These are phyloP conservation scores for Poeciliopsis prolifica DNA, from an alignment of 2,113 vertebrate species.

Conservation along the genomic window DNA sequence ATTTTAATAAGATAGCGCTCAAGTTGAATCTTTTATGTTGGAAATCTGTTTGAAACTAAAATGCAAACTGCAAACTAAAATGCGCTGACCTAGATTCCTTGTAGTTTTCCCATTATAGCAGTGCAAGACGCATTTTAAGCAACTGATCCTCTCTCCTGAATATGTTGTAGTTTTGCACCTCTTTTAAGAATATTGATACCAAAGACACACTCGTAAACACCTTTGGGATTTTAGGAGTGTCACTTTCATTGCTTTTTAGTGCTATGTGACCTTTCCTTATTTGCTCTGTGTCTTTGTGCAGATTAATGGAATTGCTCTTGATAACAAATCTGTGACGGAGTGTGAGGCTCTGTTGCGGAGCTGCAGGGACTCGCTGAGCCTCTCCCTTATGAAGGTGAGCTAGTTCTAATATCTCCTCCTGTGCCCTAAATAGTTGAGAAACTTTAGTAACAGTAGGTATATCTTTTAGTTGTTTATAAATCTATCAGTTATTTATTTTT, in stretches of 20 bases:
- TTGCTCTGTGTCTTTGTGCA: constrained; percentile 65
- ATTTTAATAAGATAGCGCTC: constrained; percentile 10
- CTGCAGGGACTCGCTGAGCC: constrained; percentile 91
- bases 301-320: constrained; percentile 97
- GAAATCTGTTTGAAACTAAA: constrained; percentile 37
- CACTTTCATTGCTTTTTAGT: not conserved
- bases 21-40: constrained; percentile 35
- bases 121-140: constrained; percentile 5
- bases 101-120: constrained; percentile 5
- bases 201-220: not conserved
- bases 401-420: constrained; percentile 40
- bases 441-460: not conserved
- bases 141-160: constrained; percentile 21
- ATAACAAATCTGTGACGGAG: constrained; percentile 97
- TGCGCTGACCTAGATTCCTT: constrained; percentile 61
- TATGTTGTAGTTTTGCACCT: constrained; percentile 31
- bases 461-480: not conserved
- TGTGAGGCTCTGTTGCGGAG: constrained; percentile 93
- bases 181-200: constrained; percentile 7
- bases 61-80: constrained; percentile 33
- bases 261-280: constrained; percentile 53
- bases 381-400: constrained; percentile 94
- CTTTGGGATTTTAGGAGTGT: constrained; percentile 23
- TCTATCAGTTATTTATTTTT: not conserved
- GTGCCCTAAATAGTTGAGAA: constrained; percentile 28